phyloP scores from a whole-genome alignment of 1,140 invertebrate species.

The Aphidius ervi region DNA sequence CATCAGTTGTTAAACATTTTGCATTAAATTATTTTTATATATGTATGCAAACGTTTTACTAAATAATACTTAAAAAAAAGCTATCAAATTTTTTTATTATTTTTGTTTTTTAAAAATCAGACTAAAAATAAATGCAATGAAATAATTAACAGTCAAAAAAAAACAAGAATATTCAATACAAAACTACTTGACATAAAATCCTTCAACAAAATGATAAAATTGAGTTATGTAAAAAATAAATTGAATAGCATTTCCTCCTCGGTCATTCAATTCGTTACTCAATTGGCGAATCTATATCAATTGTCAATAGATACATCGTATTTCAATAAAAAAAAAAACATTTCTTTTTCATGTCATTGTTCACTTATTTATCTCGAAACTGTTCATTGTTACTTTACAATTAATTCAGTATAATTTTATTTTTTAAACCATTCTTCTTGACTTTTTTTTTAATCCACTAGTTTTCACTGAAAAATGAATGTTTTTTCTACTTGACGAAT shows the following conservation, averaged over 20 bases:
- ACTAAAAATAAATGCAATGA: not conserved
- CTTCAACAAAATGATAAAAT: conserved; percentile 13
- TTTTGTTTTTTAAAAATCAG: not conserved
- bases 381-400: too few relatives aligned
- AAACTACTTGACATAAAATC: not conserved
- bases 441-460: too few relatives aligned
- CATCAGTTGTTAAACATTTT: too few relatives aligned
- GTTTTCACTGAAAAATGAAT: too few relatives aligned
- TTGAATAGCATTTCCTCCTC: conserved; percentile 7
- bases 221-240: not conserved
- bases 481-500: too few relatives aligned
- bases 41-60: too few relatives aligned
- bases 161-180: not conserved
- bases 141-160: conserved; percentile 1
- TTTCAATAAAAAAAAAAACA: conserved; percentile 7
- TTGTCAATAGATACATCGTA: conserved; percentile 21
- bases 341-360: conserved; percentile 1
- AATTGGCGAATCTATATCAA: conserved; percentile 12
- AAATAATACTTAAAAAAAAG: too few relatives aligned
- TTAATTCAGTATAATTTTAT: too few relatives aligned
- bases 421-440: too few relatives aligned
- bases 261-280: conserved; percentile 6
- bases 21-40: too few relatives aligned
- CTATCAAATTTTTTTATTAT: not conserved
- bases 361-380: too few relatives aligned